A percentile compares a stretch with the other conserved stretches of the same genome.
phyloP scores from a whole-genome alignment of 2,113 vertebrate species.

The Sceloporus undulatus region DNA sequence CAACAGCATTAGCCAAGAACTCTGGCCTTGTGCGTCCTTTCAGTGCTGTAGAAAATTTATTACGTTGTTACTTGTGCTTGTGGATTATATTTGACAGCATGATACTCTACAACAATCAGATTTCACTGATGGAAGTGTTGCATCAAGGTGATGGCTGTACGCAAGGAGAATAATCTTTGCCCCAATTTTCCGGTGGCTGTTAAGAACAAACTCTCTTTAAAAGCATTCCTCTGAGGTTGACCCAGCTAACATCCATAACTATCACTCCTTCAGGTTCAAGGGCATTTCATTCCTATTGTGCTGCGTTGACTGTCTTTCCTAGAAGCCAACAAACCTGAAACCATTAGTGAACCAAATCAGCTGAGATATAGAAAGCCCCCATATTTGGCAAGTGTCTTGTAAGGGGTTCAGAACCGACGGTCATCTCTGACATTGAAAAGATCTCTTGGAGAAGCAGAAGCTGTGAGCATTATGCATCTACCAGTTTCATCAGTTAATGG shows the following conservation, averaged over 20 bases:
- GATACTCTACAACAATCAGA: constrained; percentile 16
- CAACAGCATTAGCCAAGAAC: constrained; percentile 9
- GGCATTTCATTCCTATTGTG: neutral
- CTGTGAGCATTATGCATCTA: neutral
- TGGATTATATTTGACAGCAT: constrained; percentile 24
- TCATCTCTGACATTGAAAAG: neutral
- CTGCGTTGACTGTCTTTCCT: neutral
- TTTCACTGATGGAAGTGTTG: constrained; percentile 11
- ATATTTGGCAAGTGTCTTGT: neutral
- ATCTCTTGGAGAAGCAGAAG: neutral
- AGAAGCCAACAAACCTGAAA: neutral
- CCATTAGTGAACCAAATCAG: neutral
- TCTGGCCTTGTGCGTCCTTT: neutral
- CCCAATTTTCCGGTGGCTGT: neutral
- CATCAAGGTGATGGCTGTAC: constrained; percentile 6
- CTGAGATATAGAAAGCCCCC: neutral
- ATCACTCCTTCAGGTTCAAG: constrained; percentile 16
- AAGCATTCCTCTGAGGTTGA: neutral
- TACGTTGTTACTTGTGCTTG: constrained; percentile 18
- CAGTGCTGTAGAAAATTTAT: constrained; percentile 6
- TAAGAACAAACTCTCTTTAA: neutral
- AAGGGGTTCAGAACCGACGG: neutral
- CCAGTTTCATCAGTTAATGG: neutral
- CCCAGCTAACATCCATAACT: neutral
- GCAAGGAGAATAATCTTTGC: constrained; percentile 2